A percentile compares a stretch with the other conserved stretches of the same genome.
phyloP scores from a whole-genome alignment of 2,888 invertebrate genomes.

The Villa cingulata region DNA sequence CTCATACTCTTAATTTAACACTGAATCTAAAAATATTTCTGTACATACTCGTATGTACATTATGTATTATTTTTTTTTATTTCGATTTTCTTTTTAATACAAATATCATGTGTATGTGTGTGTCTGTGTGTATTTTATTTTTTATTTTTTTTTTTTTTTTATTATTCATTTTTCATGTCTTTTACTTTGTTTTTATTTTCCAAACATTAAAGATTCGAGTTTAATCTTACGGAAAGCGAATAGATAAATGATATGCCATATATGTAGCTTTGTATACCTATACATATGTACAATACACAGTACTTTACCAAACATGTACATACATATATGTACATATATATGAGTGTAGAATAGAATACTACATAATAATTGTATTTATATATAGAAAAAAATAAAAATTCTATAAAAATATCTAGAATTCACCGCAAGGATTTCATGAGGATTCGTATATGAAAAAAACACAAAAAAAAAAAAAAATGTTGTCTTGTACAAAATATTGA shows the following conservation, averaged over 20 bases:
- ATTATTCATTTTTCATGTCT: background rate
- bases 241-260: background rate
- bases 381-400: no score
- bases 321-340: no score
- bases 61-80: background rate
- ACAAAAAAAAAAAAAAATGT: no score
- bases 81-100: no score
- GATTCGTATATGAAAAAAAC: no score
- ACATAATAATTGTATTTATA: no score
- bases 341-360: no score
- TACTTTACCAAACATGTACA: no score
- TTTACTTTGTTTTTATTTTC: background rate
- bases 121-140: background rate
- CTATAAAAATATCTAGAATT: background rate
- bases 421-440: background rate
- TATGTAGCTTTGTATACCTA: no score
- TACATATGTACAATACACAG: no score
- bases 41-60: background rate
- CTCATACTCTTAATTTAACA: background rate
- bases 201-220: background rate
- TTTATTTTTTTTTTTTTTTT: background rate
- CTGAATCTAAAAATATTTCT: background rate
- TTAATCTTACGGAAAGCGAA: background rate
- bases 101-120: no score
- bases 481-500: background rate